Evolutionary conservation across 2,888 invertebrate species (phyloP), one percentile per base, ranked within the genome.

Genomic region (Ectemnius lituratus): DNA sequence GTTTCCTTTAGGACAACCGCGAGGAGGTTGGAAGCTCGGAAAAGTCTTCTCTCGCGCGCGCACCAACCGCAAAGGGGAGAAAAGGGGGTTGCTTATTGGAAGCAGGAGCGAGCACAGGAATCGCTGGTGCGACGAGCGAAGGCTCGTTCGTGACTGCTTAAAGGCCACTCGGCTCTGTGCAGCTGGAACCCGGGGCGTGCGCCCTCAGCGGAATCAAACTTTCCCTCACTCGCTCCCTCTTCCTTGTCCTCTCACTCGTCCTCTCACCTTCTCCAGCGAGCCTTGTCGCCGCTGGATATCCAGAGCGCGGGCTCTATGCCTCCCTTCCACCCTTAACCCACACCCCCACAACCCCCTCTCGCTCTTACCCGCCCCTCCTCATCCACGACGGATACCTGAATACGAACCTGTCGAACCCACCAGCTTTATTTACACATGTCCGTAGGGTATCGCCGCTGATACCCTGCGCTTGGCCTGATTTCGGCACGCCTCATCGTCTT

Each of bases 121-220:
- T 58, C 57, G 62, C 77, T 64, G 52, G 73, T 76, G 68, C 80
- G 65, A 74, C 79, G 81, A 77, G 78, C 81, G 86, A 80, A 75
- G 81, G 82, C 80, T 85, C 82, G 81, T 82, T 83, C 84, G 81
- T 78, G 79, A 86, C 87, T 87, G 84, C 79, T 83, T 73, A 77
- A 79, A 84, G 79, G 71, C 76, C 79, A 78, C 83, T 82, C 81
- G 82, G 83, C 78, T 82, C 8, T 37, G 84, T 81, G 79, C 73
- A 78, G 79, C 80, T 81, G 78, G 83, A 76, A 74, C 70, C 78
- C 37, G 82, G 84, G 73, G 84, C 83, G 77, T 84, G 84, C 84
- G 84, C 84, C 81, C 80, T 84, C 67, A 67, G 68, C 79, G 58
- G 79, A 79, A 81, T 82, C 84, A 84, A 85, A 83, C 75, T 77